Conservation (phyloP, 2,888 invertebrate species). For the Bombylius major region DNA sequence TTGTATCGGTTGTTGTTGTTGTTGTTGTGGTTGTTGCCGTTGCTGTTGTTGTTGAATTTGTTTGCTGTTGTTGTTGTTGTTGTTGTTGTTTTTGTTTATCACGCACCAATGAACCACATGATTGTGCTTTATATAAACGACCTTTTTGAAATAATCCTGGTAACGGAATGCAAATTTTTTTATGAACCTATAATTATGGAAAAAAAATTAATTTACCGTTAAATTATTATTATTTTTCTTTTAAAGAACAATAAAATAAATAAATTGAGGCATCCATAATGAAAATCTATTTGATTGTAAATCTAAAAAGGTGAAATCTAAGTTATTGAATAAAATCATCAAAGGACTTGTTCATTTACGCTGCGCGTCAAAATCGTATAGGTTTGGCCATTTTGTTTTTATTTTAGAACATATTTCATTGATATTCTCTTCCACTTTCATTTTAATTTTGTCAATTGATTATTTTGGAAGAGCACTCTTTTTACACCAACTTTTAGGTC, state of each 20-base stretch:
- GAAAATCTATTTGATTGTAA: too few species aligned
- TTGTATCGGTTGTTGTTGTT: neutral
- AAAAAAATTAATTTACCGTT: conserved; percentile 24
- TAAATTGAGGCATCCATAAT: conserved; percentile 12
- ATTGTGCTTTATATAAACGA: conserved; percentile 47
- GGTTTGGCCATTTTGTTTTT: too few species aligned
- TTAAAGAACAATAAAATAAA: conserved; percentile 14
- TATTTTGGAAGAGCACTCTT: too few species aligned
- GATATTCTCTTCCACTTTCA: too few species aligned
- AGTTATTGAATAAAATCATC: too few species aligned
- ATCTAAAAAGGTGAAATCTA: too few species aligned
- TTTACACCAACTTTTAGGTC: too few species aligned
- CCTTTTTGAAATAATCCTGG: conserved; percentile 42
- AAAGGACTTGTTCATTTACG: too few species aligned
- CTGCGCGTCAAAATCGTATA: too few species aligned
- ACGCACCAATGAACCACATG: conserved; percentile 47
- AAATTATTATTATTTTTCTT: neutral
- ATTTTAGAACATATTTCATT: too few species aligned
- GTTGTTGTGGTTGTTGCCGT: neutral
- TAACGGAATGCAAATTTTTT: conserved; percentile 48
- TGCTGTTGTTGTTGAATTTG: neutral
- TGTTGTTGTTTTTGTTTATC: conserved; percentile 28
- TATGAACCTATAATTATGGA: conserved; percentile 42
- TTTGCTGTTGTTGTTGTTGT: neutral
- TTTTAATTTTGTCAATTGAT: too few species aligned